Base-by-base conservation (phyloP, 2,113 vertebrate genomes). In the Callionymus lyra region DNA sequence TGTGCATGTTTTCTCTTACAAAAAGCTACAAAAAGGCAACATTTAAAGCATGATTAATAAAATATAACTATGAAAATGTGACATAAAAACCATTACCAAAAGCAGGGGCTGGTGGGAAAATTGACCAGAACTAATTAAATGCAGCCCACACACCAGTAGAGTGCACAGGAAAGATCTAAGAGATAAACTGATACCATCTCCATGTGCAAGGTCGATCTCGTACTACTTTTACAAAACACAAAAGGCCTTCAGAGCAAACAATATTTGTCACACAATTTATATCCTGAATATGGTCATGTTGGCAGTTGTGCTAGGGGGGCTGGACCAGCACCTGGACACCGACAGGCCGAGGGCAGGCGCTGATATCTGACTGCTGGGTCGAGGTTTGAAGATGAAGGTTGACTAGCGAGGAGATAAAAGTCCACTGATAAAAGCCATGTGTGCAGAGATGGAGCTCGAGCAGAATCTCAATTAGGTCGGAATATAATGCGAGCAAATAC, bases 101-200 rank as follows among this genome's bases (percentile, higher is more conserved):
- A 27, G 21, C 21, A 27, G 34, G 43, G 56, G 49, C 12, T 33
- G 46, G 55, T 13, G 40, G 53, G 60, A 46, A 52, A 63, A 73
- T 53, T 55, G 46, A 31, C 44, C 47, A 19, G 35, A 67, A 58
- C 50, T 71, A 73, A 80, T 82, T 79, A 79, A 76, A 81, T 19
- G 41, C 18, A 65, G 39, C 54, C 49, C 51, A 63, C 43, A 66
- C 53, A 75, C 13, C 17, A 47, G 50, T 39, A 37, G 54, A 53
- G 70, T 67, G 50, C 60, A 58, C 46, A 63, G 9, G 36, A 8
- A 4, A 48, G 50, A 39, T 17, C 43, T 53, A 42, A 78, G 67
- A 70, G 79, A 70, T 8, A 11, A 46, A 18, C 37, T 33, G 38
- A 47, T 41, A 46, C 39, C 38, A 31, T 44, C 36, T 44, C 13